These are phyloP conservation scores for Phyllotreta cruciferae DNA, from an alignment of 2,888 invertebrate genomes.

Conservation along the genomic window DNA sequence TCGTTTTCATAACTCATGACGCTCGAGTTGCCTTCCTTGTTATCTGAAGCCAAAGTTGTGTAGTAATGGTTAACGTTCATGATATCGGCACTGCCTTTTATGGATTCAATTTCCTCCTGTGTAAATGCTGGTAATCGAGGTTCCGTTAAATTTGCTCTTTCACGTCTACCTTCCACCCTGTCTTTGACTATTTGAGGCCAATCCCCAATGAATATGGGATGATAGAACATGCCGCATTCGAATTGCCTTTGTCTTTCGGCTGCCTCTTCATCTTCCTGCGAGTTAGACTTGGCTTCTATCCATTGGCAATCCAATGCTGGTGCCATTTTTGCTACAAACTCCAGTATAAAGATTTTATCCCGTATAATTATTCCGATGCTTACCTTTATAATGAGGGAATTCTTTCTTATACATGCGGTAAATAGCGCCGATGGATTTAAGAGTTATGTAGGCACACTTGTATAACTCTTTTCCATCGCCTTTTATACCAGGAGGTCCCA, in stretches of 20 bases:
- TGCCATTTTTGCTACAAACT: constrained; percentile 30
- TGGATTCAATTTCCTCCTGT: constrained; percentile 65
- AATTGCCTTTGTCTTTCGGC: constrained; percentile 24
- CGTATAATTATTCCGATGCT: too few species aligned
- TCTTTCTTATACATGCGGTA: constrained; percentile 3
- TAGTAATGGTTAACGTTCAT: constrained; percentile 78
- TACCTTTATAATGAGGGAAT: not conserved
- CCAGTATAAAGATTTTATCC: too few species aligned
- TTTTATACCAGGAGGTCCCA: not conserved
- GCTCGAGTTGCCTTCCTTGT: not conserved
- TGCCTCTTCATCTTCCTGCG: constrained; percentile 20
- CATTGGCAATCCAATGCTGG: constrained; percentile 17
- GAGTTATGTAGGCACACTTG: not conserved
- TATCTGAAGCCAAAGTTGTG: constrained; percentile 60
- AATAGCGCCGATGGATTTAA: not conserved
- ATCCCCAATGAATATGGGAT: constrained; percentile 72
- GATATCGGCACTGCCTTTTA: constrained; percentile 69
- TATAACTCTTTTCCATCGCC: not conserved
- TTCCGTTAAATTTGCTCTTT: constrained; percentile 37
- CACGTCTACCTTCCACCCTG: constrained; percentile 58
- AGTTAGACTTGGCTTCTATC: constrained; percentile 18
- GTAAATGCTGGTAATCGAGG: constrained; percentile 71
- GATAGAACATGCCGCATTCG: constrained; percentile 35
- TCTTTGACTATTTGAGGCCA: constrained; percentile 71
- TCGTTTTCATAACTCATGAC: constrained; percentile 15